These are phyloP conservation scores for Corythornis madagascariensis DNA, from an alignment of 2,113 vertebrate genomes.

Conservation along the genomic window DNA sequence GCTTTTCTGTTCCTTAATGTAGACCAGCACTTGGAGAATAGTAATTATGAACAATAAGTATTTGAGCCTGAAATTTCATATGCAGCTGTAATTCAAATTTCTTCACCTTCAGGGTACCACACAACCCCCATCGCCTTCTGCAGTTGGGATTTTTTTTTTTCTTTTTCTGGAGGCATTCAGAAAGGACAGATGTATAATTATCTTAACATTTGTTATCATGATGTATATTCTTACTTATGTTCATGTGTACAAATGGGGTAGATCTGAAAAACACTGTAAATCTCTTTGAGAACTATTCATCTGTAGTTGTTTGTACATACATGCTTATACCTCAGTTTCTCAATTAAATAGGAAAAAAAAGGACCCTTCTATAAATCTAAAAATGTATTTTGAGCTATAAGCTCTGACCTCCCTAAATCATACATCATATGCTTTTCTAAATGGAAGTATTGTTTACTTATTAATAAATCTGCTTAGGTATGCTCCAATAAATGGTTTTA, in stretches of 20 bases:
- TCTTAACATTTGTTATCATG: not conserved
- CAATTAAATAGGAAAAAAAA: not conserved
- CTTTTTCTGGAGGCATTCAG: not conserved
- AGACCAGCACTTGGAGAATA: not conserved
- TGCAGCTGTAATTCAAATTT: not conserved
- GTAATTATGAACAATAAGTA: not conserved
- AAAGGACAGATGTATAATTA: not conserved
- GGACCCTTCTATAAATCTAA: not conserved
- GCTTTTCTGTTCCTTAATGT: not conserved
- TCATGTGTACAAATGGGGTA: not conserved
- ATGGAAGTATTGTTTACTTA: not conserved
- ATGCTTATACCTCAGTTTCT: not conserved
- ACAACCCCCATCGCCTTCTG: not conserved
- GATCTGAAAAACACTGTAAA: not conserved
- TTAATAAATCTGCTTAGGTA: not conserved
- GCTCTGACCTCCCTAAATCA: not conserved
- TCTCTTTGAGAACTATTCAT: not conserved
- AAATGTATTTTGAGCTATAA: not conserved
- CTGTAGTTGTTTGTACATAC: not conserved
- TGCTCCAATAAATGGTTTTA: not conserved
- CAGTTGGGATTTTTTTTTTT: not conserved
- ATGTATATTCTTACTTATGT: not conserved
- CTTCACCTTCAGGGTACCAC: not conserved
- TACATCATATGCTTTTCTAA: not conserved
- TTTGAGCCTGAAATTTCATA: not conserved